Base-by-base conservation (phyloP, 2,113 vertebrate genomes). In the Pterophyllum scalare region DNA sequence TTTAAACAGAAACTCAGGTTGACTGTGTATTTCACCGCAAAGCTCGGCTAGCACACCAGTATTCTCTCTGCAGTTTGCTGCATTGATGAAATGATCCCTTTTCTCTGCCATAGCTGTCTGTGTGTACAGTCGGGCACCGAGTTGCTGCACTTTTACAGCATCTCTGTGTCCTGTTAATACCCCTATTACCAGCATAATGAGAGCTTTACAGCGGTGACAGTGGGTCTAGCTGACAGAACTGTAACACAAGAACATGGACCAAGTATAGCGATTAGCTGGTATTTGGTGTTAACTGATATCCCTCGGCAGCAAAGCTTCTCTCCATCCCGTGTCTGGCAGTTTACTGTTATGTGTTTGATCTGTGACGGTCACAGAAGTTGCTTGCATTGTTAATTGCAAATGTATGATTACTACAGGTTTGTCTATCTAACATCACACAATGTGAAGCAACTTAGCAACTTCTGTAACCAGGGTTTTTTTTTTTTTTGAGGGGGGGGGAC, bases 281-380 rank as follows among this genome's bases (percentile, higher is more conserved):
- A 70, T 70, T 52, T 49, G 43, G 24, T 70, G 65, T 52, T 72
- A 72, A 72, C 24, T 52, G 43, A 72, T 52, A 52, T 54, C 26
- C 65, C 65, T 28, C 62, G 43, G 46, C 57, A 46, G 35, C 24
- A 77, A 77, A 26, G 24, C 65, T 59, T 77, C 43, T 60, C 75
- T 31, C 46, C 43, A 54, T 28, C 31, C 28, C 60, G n/a, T 60
- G 40, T 33, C 11, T 31, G n/a, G 26, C 26, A 43, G n/a, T 70
- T 79, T 67, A 19, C 52, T 65, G 64, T 59, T n/a, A 49, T 56
- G 78, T 83, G 33, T 64, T 75, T 49, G 8, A 81, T 65, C 77
- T 60, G 20, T 20, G 15, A 46, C 40, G 43, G 28, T 54, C 57
- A n/a, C 11, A 61, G 14, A 72, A 14, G 46, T 72, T 56, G 38